These are phyloP conservation scores for Sturnus vulgaris DNA, from an alignment of 2,113 vertebrate genomes.

Conservation along the genomic window DNA sequence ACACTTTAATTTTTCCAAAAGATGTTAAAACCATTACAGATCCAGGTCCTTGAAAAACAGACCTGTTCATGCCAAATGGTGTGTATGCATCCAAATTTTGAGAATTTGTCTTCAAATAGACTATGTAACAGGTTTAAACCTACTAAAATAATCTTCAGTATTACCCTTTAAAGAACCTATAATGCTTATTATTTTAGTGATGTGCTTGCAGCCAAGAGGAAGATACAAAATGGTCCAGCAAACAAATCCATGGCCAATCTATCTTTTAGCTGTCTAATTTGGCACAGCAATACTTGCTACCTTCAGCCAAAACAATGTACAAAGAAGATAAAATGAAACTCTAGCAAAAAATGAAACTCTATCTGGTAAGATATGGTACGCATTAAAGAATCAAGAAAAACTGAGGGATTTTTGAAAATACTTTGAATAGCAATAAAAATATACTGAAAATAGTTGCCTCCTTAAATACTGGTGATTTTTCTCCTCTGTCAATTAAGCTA, in stretches of 20 bases:
- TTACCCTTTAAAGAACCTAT: not conserved
- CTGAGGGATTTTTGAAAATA: not conserved
- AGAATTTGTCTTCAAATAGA: not conserved
- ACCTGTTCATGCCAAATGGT: not conserved
- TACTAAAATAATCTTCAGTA: not conserved
- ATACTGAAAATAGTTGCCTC: not conserved
- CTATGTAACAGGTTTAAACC: not conserved
- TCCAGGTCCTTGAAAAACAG: not conserved
- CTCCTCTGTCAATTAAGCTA: not conserved
- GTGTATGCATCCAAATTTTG: not conserved
- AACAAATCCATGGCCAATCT: not conserved
- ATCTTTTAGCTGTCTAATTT: not conserved
- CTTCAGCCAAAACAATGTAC: not conserved
- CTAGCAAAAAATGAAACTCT: not conserved
- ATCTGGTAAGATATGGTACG: not conserved
- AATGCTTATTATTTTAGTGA: not conserved
- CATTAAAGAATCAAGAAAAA: not conserved
- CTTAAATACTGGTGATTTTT: rapidly evolving
- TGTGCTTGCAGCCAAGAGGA: not conserved
- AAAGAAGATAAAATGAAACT: not conserved
- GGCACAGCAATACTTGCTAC: not conserved
- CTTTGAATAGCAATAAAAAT: not conserved
- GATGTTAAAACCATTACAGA: not conserved
- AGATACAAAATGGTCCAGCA: not conserved
- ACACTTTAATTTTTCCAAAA: not conserved